Evolutionary conservation across 2,113 vertebrate genomes (phyloP), one percentile per base, ranked within the genome.

Genomic region (Willisornis vidua): DNA sequence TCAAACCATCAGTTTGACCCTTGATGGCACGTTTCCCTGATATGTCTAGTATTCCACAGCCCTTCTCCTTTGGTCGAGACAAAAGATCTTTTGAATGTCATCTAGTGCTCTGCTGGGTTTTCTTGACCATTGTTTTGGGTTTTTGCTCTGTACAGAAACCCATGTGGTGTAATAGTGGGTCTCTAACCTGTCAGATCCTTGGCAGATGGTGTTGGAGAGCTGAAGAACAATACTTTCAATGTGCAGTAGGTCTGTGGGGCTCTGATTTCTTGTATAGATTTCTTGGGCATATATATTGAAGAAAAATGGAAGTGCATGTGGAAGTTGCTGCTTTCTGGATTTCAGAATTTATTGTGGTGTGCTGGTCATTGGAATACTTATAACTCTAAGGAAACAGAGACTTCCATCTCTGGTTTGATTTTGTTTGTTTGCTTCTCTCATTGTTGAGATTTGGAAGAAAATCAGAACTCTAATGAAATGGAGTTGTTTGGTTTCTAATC

Each of bases 11-110:
- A 66, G 1, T 31, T 49, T 63, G 22, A 75, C 4, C 3, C 85
- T 46, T 67, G 61, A 12, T 66, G 41, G 3, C 10, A 46, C 5
- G 29, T 26, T 87, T 68, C 66, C 51, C 26, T 48, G 9, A 12
- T 48, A 4, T 4, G 10, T 19, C 48, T 26, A 10, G 1, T 18
- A 65, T 28, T 43, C 8, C 22, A 28, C 5, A 28, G 0, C 35
- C 19, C 31, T 67, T 68, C 13, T 29, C 23, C 16, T 71, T 74
- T 55, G 22, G 11, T 55, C 29, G 55, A 51, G 13, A 55, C 3
- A 37, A 16, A 33, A 9, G 7, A 76, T 14, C 19, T 67, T 70
- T 72, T 63, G 7, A 26, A 57, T 57, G 23, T 18, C 33, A 18
- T 19, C 39, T 26, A 12, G 11, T 25, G 29, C 7, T 29, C 19